phyloP scores from a whole-genome alignment of 2,797 vertebrate species.

The Mastacembelus armatus region DNA sequence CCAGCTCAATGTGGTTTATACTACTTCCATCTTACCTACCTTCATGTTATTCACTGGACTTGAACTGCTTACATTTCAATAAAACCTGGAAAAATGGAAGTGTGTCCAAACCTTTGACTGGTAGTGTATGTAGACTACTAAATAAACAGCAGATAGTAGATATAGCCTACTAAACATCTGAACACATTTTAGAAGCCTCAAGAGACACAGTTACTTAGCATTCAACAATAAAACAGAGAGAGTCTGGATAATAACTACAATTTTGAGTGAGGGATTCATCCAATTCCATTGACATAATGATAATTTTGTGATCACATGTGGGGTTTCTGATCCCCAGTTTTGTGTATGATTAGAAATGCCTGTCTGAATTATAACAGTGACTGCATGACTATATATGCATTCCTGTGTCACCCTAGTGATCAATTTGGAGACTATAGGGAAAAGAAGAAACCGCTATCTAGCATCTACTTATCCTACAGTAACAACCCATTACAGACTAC shows the following conservation, averaged over 20 bases:
- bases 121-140: too few species aligned
- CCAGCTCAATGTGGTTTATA: too few species aligned
- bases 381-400: neutral
- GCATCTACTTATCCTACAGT: conserved; percentile 37
- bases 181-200: neutral
- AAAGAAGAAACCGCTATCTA: neutral
- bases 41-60: too few species aligned
- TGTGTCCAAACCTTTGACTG: too few species aligned
- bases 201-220: too few species aligned
- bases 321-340: neutral
- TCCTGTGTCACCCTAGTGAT: neutral
- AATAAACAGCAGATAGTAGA: too few species aligned
- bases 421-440: conserved; percentile 1
- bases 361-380: neutral
- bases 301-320: neutral
- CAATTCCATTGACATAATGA: neutral
- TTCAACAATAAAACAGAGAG: neutral
- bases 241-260: neutral
- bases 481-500: conserved; percentile 41
- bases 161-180: neutral
- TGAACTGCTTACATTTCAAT: too few species aligned
- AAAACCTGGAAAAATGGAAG: too few species aligned
- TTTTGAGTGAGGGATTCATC: too few species aligned
- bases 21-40: too few species aligned
- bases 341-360: neutral